Conservation (phyloP, 53 echinoderm and acorn worm species). For the Pentamera pediparva region DNA sequence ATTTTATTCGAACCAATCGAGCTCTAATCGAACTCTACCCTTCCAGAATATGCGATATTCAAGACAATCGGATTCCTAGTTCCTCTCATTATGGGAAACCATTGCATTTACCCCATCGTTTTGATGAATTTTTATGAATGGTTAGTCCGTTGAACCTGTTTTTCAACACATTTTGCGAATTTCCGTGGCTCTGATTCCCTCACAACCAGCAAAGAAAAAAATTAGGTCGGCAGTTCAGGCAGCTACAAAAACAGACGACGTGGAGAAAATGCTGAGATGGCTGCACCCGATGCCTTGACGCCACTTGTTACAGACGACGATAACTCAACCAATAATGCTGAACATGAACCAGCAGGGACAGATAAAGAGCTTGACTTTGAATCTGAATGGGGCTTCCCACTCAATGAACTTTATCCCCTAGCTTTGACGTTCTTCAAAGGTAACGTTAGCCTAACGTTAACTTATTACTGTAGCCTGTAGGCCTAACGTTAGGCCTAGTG, state of each 20-base stretch:
- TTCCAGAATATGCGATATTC: too few species aligned
- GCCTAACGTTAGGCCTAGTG: neutral
- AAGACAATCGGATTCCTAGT: too few species aligned
- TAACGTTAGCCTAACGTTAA: slow-evolving; percentile 27
- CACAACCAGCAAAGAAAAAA: too few species aligned
- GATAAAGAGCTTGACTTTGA: slow-evolving; percentile 37
- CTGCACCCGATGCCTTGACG: slow-evolving; percentile 80
- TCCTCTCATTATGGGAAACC: too few species aligned
- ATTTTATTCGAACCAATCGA: too few species aligned
- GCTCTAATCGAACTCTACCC: too few species aligned
- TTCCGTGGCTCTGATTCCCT: too few species aligned
- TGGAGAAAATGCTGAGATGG: slow-evolving; percentile 65
- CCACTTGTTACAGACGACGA: slow-evolving; percentile 62
- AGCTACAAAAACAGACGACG: slow-evolving; percentile 45
- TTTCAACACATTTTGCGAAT: too few species aligned
- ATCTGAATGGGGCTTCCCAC: slow-evolving; percentile 66
- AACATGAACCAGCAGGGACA: neutral
- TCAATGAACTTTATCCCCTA: slow-evolving; percentile 70
- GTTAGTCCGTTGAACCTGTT: neutral
- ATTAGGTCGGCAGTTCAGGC: neutral
- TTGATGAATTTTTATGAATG: too few species aligned
- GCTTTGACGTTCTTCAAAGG: slow-evolving; percentile 86
- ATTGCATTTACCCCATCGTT: too few species aligned
- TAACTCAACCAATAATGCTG: neutral
- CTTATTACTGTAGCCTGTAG: too few species aligned